Evolutionary conservation across 37 sponge, comb jelly and placozoan genomes (phyloP).

Genomic region (Crambe crambe): DNA sequence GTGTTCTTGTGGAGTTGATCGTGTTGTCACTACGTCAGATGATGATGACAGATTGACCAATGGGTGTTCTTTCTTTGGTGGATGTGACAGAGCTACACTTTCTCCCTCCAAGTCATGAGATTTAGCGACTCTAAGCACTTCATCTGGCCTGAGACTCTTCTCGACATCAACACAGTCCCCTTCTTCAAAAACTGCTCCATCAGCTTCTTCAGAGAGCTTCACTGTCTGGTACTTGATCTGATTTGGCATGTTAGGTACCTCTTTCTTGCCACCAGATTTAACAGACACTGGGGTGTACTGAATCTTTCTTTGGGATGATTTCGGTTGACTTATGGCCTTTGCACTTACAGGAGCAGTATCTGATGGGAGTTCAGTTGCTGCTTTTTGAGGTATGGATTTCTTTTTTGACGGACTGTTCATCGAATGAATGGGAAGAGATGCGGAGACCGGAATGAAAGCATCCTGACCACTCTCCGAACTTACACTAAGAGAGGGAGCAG

Average conservation of each 20-base stretch:
- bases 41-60: background rate
- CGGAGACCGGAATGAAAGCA: no score
- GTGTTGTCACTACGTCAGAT: background rate
- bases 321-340: background rate
- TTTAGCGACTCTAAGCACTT: background rate
- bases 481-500: background rate
- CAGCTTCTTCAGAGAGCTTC: background rate
- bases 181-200: background rate
- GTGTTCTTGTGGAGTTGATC: background rate
- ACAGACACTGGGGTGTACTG: constrained; percentile 8
- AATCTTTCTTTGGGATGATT: background rate
- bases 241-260: background rate
- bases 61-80: background rate
- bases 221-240: constrained; percentile 10
- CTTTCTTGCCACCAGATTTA: background rate
- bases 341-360: no score
- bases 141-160: background rate
- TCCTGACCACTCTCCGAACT: no score
- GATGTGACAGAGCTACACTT: background rate
- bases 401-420: no score
- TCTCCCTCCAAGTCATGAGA: background rate
- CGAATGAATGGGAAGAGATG: no score
- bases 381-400: no score
- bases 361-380: no score
- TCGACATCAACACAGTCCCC: background rate